Evolutionary conservation across 2,113 vertebrate species (phyloP).

Genomic region (Sceloporus undulatus): DNA sequence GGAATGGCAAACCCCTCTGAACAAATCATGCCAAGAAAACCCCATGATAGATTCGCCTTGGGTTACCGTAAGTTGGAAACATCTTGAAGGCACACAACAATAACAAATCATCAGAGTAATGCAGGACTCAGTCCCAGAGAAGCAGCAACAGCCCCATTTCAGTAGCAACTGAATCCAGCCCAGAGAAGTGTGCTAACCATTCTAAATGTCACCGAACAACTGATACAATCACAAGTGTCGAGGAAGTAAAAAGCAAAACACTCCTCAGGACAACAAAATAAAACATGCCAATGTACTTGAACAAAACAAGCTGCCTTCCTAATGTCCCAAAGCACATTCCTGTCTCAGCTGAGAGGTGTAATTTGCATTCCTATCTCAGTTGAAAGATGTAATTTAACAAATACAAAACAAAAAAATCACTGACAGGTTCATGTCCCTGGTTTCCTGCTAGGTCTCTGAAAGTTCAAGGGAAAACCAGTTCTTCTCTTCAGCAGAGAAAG

Average conservation of each 20-base stretch:
- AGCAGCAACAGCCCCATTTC: neutral
- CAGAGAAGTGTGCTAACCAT: neutral
- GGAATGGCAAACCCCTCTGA: too few relatives aligned
- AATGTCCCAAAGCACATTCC: slow-evolving; percentile 28
- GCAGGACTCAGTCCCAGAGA: neutral
- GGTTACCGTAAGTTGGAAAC: too few relatives aligned
- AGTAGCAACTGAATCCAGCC: neutral
- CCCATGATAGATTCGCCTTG: too few relatives aligned
- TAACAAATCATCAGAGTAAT: neutral
- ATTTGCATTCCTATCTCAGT: slow-evolving; percentile 34
- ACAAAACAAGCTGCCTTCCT: slow-evolving; percentile 21
- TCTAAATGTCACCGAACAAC: neutral
- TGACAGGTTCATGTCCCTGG: neutral
- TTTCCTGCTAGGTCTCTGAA: neutral
- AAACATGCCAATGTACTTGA: slow-evolving; percentile 15
- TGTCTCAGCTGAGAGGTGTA: slow-evolving; percentile 28
- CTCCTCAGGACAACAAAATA: slow-evolving; percentile 27
- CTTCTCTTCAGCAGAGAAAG: neutral
- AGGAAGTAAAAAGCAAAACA: slow-evolving; percentile 17
- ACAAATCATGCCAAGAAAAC: too few relatives aligned
- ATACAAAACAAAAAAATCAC: too few relatives aligned
- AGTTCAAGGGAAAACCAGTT: neutral
- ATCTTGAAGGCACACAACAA: too few relatives aligned
- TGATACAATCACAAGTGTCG: neutral
- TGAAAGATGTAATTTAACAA: slow-evolving; percentile 23